phyloP scores from a whole-genome alignment of 2,113 vertebrate species.

The Chrysochloris asiatica region DNA sequence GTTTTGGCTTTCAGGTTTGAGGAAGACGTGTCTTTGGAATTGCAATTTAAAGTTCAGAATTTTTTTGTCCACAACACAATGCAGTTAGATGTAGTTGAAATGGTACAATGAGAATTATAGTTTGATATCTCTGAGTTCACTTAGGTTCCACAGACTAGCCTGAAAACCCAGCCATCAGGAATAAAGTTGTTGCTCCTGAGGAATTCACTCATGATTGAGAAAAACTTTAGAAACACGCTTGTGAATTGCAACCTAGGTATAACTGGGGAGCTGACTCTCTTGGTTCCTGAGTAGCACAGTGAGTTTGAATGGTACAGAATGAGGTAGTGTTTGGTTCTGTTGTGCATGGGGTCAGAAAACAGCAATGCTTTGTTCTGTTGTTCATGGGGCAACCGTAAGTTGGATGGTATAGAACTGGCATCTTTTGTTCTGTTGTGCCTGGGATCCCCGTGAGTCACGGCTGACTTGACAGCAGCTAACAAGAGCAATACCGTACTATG shows the following conservation, averaged over 20 bases:
- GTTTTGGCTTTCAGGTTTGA: neutral
- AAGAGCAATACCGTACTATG: too few species aligned
- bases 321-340: too few species aligned
- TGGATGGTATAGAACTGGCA: too few species aligned
- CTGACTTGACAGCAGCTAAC: too few species aligned
- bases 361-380: too few species aligned
- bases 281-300: neutral
- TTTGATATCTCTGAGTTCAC: neutral
- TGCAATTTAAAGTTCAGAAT: neutral
- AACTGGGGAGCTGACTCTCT: neutral
- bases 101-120: neutral
- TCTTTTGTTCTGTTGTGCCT: too few species aligned
- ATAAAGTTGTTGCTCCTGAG: too few species aligned
- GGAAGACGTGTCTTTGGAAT: neutral
- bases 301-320: too few species aligned
- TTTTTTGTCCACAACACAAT: neutral
- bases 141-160: neutral
- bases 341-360: too few species aligned
- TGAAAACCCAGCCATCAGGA: neutral
- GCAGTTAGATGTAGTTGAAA: neutral
- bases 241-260: neutral
- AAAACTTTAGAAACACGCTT: neutral
- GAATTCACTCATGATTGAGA: neutral
- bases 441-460: too few species aligned
- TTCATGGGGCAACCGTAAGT: too few species aligned